Base-by-base conservation (phyloP, 2,113 vertebrate species). In the Heterotis niloticus region DNA sequence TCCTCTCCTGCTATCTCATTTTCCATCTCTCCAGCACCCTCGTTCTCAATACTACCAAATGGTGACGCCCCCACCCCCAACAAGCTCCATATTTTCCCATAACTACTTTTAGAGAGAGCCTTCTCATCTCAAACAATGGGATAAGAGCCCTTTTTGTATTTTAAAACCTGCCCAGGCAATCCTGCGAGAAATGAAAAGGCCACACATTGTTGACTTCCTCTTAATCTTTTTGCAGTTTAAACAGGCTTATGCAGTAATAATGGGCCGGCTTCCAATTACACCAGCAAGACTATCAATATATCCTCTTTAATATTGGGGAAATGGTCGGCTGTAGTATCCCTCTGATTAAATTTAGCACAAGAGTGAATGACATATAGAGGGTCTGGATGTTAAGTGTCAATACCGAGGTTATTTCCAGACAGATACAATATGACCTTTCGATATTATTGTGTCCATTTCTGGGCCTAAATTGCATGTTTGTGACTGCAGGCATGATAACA, bases 151-250 rank as follows among this genome's bases (percentile, higher is more conserved):
- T 84, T 84, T 86, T 81, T 87, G 76, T 73, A 64, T 87, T 84
- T 79, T 56, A 11, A 83, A 65, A 75, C 71, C 83, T 11, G 80
- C 86, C 82, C 84, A 84, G 83, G 84, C 77, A 79, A 78, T 81
- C 85, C 81, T 75, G 79, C 68, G 83, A 85, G 83, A 85, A 81
- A 78, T 82, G 80, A 84, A 86, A 87, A 81, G 83, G 87, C 87
- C 81, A 81, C 81, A 84, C 86, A 87, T 86, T 88, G 87, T 87
- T 89, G 88, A 88, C 86, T 88, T 82, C 80, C 57, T 83, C 82
- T 81, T 90, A 89, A 90, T 88, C 87, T 44, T 0, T 84, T 87
- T 78, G 80, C 80, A 78, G 80, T 82, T 85, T 87, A 84, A 82
- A 81, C 79, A 67, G 76, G 24, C 56, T 60, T n/a, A 13, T 10